Evolutionary conservation across 2,888 invertebrate species (phyloP), one percentile per base, ranked within the genome.

Genomic region (Andrena minutula): DNA sequence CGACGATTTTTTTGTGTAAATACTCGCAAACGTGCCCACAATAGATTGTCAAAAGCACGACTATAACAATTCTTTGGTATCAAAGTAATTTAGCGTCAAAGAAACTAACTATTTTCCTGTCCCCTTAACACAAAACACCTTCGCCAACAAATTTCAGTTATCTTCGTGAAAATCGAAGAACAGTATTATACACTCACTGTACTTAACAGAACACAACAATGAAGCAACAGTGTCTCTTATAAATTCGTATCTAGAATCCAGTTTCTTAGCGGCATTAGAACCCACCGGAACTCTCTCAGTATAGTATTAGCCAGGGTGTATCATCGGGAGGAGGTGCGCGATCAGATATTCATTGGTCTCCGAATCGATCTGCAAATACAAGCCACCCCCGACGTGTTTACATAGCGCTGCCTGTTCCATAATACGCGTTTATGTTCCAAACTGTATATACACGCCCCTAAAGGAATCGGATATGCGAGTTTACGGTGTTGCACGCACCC

Each of bases 341-440:
- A 75, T 69, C 74, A 51, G 75, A 84, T 71, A 75, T 81, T 79
- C 75, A 53, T 75, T 66, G 81, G 72, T 64, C 60, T 53, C 69
- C 73, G 68, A 71, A 86, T 82, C 76, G 82, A 86, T 86, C 79
- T 58, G 72, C 70, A 74, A 79, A 71, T 72, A 74, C 60, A 64
- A 64, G 69, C 60, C 64, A 51, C 84, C 70, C 47, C 41, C 70
- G 30, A 53, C 71, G 75, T 78, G 75, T 81, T 81, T 81, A 81
- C 84, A 68, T 71, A 69, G 70, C 76, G 70, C 58, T 70, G 81
- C 73, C 68, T 84, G 78, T 76, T 58, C 75, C 51, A 75, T 86
- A 82, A 84, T 84, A 63, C 75, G 65, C 84, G 82, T 86, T 86
- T 84, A 86, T 79, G 82, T 75, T 69, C 70, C 74, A 58, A 72